Evolutionary conservation across 1,140 invertebrate species (phyloP), one percentile per base, ranked within the genome.

Genomic region (Nasonia longicornis): DNA sequence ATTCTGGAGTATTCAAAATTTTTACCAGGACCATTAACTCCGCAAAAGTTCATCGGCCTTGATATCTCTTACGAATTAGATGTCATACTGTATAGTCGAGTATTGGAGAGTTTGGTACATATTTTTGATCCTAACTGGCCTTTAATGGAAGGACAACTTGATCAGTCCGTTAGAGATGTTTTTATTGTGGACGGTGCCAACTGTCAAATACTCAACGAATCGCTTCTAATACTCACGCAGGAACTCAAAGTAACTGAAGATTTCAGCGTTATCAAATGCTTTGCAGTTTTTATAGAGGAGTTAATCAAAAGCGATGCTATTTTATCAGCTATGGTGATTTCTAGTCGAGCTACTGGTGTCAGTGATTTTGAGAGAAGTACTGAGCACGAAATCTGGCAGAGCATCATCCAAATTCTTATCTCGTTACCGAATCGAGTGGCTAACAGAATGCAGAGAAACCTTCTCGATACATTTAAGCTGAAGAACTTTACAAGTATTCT

Each of bases 401-500:
- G 88, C 42, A 92, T 91, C 22, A 88, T 95, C 0, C 94, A 95
- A 85, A 85, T 93, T 38, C 79, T 96, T 63, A 87, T 93, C 0
- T 94, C 94, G 2, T 83, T 96, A 71, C 95, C 95, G 0, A 93
- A 91, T 83, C 88, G 93, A 82, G 88, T 96, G 1, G 94, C 94
- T 6, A 96, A 96, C 87, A 92, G 91, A 83, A 81, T 94, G 11
- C 86, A 93, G 67, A 88, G 86, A 1, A 89, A 93, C 66, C 88
- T 93, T 2, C 92, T 93, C 0, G 88, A 92, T 58, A 89, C 91
- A n/a, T 95, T 95, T 86, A 87, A 90, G 0, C 87, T 91, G 0
- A 89, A 92, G n/a, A 89, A 90, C 26, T 95, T 92, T 87, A 89
- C 92, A 1, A 92, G 92, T 80, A 84, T 93, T n/a, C 84, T 96